These are phyloP conservation scores for Echinops telfairi DNA, from an alignment of 2,113 vertebrate genomes.

Conservation along the genomic window DNA sequence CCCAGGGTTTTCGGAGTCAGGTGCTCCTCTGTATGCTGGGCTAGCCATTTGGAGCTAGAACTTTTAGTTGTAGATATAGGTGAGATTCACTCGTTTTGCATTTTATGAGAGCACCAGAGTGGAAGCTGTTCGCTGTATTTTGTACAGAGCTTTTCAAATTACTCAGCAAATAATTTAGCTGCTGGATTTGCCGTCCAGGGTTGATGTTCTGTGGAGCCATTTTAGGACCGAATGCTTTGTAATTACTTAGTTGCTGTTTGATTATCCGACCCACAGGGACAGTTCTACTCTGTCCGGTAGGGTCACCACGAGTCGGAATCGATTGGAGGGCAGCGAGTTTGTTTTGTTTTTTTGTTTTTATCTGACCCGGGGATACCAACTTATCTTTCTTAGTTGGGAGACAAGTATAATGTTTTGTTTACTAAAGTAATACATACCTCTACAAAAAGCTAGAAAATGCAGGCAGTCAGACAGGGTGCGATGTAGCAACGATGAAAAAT, in stretches of 20 bases:
- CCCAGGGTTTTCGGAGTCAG: neutral
- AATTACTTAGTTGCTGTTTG: constrained; percentile 44
- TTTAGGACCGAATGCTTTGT: neutral
- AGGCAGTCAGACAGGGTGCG: too few species aligned
- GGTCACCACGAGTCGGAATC: too few species aligned
- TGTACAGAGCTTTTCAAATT: neutral
- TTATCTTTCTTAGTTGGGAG: constrained; percentile 18
- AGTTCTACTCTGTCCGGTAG: too few species aligned
- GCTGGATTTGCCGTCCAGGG: constrained; percentile 22
- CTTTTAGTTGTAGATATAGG: neutral
- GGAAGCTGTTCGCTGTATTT: neutral
- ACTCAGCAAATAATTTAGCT: constrained; percentile 34
- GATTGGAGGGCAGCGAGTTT: neutral
- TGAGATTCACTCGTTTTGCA: constrained; percentile 5
- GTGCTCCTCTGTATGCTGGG: neutral
- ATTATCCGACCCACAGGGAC: too few species aligned
- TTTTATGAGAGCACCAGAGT: neutral
- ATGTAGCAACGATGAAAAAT: too few species aligned
- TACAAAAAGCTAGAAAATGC: constrained; percentile 10
- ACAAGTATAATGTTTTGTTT: neutral
- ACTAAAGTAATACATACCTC: neutral
- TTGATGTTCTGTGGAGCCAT: neutral
- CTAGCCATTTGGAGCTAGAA: neutral
- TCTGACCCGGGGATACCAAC: constrained; percentile 3
- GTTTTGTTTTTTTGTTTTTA: neutral